Evolutionary conservation across 2,888 invertebrate species (phyloP).

Genomic region (Idaea dimidiata): DNA sequence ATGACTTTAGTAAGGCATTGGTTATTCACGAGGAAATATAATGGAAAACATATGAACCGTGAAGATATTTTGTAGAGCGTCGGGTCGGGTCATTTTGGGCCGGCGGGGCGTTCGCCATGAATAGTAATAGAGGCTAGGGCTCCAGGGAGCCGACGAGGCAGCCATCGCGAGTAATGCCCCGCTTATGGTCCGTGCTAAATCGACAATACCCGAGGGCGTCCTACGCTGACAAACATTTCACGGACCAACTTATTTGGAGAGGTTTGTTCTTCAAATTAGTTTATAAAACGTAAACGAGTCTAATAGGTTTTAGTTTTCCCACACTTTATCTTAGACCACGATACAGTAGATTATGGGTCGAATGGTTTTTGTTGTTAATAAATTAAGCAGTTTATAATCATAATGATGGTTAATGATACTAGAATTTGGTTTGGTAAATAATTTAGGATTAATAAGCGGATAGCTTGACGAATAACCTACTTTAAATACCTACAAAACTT

Average conservation of each 20-base stretch:
- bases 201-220: constrained; percentile 68
- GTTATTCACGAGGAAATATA: constrained; percentile 47
- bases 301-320: constrained; percentile 18
- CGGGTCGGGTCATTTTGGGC: constrained; percentile 50
- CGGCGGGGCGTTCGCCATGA: constrained; percentile 64
- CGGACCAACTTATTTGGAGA: constrained; percentile 52
- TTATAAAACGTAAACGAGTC: constrained; percentile 44
- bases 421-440: background rate
- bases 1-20: constrained; percentile 20
- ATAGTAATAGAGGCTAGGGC: constrained; percentile 70
- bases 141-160: constrained; percentile 20
- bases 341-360: background rate
- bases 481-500: background rate
- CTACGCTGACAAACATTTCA: constrained; percentile 56
- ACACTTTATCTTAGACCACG: background rate
- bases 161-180: constrained; percentile 53
- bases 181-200: constrained; percentile 79
- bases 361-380: background rate
- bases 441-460: background rate
- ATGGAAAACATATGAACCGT: constrained; percentile 50
- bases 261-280: constrained; percentile 56
- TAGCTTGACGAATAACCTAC: background rate
- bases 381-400: background rate
- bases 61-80: constrained; percentile 39
- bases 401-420: background rate